These are phyloP conservation scores for Poecile atricapillus DNA, from an alignment of 2,113 vertebrate species.

Conservation along the genomic window DNA sequence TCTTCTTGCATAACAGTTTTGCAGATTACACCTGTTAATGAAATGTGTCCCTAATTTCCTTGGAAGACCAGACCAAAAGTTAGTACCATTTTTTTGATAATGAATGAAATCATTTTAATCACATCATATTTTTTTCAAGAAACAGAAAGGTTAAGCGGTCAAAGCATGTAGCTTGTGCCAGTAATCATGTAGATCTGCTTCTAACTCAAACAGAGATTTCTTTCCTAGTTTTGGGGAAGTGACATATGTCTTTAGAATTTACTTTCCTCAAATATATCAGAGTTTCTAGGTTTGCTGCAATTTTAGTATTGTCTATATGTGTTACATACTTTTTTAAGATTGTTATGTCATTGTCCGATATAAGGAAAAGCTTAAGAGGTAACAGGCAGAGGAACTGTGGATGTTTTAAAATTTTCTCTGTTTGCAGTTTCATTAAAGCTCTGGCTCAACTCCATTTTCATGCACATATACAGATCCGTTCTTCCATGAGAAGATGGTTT, in stretches of 20 bases:
- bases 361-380: not conserved
- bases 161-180: not conserved
- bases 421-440: not conserved
- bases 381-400: not conserved
- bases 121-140: fast-evolving
- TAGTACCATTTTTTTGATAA: not conserved
- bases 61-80: not conserved
- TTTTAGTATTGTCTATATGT: not conserved
- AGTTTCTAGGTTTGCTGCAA: not conserved
- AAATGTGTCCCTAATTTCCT: not conserved
- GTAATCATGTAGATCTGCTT: not conserved
- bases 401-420: not conserved
- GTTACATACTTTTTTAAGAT: not conserved
- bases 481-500: not conserved
- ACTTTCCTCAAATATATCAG: not conserved
- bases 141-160: not conserved
- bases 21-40: not conserved
- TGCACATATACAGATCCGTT: not conserved
- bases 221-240: not conserved
- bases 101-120: not conserved
- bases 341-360: not conserved
- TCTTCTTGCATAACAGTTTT: not conserved
- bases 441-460: not conserved
- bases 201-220: fast-evolving
- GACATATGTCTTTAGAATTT: not conserved